Evolutionary conservation across 2,113 vertebrate species (phyloP).

Genomic region (Mus musculus): GRCm39 chr14:52041001-52041500

Average conservation of each 20-base stretch:
- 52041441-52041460: not conserved
- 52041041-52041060: not conserved
- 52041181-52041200: not conserved
- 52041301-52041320: not conserved
- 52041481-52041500: not conserved
- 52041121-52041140: not conserved
- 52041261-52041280: not conserved
- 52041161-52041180: not conserved
- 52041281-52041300: not conserved
- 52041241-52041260: not conserved
- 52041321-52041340: not conserved
- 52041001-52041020: not conserved
- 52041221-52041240: not conserved
- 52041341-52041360: not conserved
- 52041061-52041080: not conserved
- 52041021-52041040: not conserved
- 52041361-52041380: not conserved
- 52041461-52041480: not conserved
- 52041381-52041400: not conserved
- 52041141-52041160: not conserved
- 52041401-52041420: not conserved
- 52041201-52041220: not conserved
- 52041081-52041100: not conserved
- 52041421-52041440: not conserved
- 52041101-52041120: not conserved